Conservation (phyloP, 2,888 invertebrate species). For the Drosophila colorata region DNA sequence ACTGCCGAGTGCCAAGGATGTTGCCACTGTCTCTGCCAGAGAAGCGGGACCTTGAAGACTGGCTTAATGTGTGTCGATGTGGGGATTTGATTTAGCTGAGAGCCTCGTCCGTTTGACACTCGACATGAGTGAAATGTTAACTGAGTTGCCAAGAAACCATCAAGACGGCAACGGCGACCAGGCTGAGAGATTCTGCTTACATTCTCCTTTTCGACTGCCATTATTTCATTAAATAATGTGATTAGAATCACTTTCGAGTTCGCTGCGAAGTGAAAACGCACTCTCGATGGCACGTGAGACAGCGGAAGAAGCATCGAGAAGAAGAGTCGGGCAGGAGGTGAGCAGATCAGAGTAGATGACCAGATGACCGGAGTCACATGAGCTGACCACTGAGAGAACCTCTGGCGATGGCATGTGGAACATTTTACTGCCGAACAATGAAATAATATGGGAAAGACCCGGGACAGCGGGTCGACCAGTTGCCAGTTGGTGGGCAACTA, state of each 20-base stretch:
- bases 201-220: conserved; percentile 59
- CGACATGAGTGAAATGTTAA: conserved; percentile 61
- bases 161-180: conserved; percentile 2
- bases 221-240: conserved; percentile 71
- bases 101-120: conserved; percentile 51
- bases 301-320: conserved; percentile 11
- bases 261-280: conserved; percentile 70
- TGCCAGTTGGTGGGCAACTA: conserved; percentile 10
- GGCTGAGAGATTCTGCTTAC: conserved; percentile 49
- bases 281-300: conserved; percentile 77
- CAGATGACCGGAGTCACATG: conserved; percentile 38
- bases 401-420: conserved; percentile 49
- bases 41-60: conserved; percentile 57
- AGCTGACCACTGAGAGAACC: conserved; percentile 32
- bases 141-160: conserved; percentile 14
- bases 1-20: conserved; percentile 38
- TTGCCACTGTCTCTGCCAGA: conserved; percentile 9
- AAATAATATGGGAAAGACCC: conserved; percentile 65
- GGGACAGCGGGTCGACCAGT: conserved; percentile 33
- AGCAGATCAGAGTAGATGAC: conserved; percentile 28
- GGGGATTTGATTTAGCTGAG: conserved; percentile 58
- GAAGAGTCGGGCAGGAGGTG: conserved; percentile 51
- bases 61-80: conserved; percentile 59
- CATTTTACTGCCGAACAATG: conserved; percentile 61
- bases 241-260: conserved; percentile 76